Conservation (phyloP, 2,888 invertebrate species). For the Abrostola triplasia region DNA sequence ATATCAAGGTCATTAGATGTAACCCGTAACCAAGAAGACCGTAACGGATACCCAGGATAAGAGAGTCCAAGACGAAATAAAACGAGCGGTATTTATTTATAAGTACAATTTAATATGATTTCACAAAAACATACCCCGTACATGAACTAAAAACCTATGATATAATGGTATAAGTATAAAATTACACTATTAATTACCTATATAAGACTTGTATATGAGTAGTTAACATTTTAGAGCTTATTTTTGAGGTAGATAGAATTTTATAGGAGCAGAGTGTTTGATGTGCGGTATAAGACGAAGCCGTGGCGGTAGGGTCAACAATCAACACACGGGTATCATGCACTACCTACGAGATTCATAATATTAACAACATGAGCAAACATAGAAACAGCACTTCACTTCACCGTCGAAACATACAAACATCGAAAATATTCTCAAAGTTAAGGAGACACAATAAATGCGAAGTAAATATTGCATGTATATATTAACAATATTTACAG, state of each 20-base stretch:
- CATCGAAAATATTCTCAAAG: constrained; percentile 46
- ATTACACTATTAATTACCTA: constrained; percentile 77
- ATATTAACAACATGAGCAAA: constrained; percentile 71
- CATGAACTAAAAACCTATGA: constrained; percentile 84
- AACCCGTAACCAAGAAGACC: constrained; percentile 31
- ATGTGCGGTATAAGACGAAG: constrained; percentile 63
- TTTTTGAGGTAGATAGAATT: constrained; percentile 78
- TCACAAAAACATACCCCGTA: constrained; percentile 87
- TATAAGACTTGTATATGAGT: constrained; percentile 78
- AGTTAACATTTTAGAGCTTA: constrained; percentile 73
- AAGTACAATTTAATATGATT: constrained; percentile 88
- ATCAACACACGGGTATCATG: constrained; percentile 60
- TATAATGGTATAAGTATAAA: constrained; percentile 85
- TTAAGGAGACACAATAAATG: constrained; percentile 51
- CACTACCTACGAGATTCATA: constrained; percentile 79
- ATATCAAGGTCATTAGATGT: constrained; percentile 14
- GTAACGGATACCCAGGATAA: constrained; percentile 12
- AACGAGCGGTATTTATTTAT: constrained; percentile 82
- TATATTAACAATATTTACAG: constrained; percentile 66
- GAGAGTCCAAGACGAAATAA: constrained; percentile 66
- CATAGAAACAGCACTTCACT: constrained; percentile 60
- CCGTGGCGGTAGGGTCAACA: constrained; percentile 74
- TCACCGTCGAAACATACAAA: constrained; percentile 58
- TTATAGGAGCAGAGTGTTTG: constrained; percentile 58
- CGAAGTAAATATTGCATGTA: constrained; percentile 56